Evolutionary conservation across 2,797 vertebrate species (phyloP).

Genomic region (Neoniphon sammara): DNA sequence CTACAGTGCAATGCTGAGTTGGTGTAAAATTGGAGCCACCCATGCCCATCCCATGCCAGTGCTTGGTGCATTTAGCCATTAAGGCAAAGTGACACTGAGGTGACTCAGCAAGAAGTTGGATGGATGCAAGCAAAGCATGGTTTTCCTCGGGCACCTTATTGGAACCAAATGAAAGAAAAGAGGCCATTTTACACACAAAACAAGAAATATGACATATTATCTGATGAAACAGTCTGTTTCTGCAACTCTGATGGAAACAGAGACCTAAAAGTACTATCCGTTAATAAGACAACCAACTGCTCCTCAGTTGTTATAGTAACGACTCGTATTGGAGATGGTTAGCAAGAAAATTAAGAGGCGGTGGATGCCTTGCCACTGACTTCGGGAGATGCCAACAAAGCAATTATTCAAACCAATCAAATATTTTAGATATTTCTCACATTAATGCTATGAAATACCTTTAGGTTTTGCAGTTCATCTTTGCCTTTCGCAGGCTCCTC

Average conservation of each 20-base stretch:
- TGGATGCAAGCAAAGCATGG: neutral
- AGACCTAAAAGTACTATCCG: neutral
- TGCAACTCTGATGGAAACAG: neutral
- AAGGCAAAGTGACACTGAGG: neutral
- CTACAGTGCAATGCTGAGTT: neutral
- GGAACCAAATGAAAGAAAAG: neutral
- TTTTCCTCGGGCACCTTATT: neutral
- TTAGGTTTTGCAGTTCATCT: slow-evolving; percentile 76
- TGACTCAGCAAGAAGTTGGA: slow-evolving; percentile 48
- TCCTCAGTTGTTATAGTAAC: slow-evolving; percentile 67
- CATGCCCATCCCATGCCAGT: neutral
- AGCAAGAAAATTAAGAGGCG: neutral
- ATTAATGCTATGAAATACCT: slow-evolving; percentile 56
- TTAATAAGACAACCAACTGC: slow-evolving; percentile 21
- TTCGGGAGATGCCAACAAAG: neutral
- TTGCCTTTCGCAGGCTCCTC: slow-evolving; percentile 69
- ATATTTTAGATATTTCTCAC: rapidly evolving
- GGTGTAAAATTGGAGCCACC: neutral
- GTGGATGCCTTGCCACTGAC: neutral
- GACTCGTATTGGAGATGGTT: slow-evolving; percentile 1
- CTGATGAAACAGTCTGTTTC: neutral
- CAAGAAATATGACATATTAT: neutral
- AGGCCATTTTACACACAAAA: neutral
- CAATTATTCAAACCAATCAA: rapidly evolving
- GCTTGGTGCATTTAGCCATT: neutral